Conservation (phyloP, 2,113 vertebrate species). For the Podarcis muralis region DNA sequence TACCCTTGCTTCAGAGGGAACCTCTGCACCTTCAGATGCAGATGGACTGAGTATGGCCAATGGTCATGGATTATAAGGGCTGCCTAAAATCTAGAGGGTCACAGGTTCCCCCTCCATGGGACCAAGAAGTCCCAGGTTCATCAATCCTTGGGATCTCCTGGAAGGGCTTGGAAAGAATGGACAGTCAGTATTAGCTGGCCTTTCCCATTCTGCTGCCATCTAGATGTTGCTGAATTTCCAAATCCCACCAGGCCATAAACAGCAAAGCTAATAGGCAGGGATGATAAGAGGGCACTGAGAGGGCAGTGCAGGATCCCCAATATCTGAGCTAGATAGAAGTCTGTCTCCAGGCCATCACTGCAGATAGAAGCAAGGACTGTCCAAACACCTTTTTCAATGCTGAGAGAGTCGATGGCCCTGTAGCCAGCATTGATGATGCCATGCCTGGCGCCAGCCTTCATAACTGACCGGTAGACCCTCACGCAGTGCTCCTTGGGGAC, state of each 20-base stretch:
- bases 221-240: too few species aligned
- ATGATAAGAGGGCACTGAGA: too few species aligned
- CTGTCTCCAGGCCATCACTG: neutral
- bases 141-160: neutral
- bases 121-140: neutral
- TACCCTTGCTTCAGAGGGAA: too few species aligned
- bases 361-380: neutral
- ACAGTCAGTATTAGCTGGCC: neutral
- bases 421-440: constrained; percentile 90
- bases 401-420: constrained; percentile 96
- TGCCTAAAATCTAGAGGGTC: too few species aligned
- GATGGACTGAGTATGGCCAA: too few species aligned
- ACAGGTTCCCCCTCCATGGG: neutral
- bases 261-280: too few species aligned
- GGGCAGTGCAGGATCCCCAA: too few species aligned
- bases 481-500: constrained; percentile 84
- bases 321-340: too few species aligned
- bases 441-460: constrained; percentile 84
- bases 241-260: too few species aligned
- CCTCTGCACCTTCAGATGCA: too few species aligned
- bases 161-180: too few species aligned
- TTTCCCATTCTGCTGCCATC: neutral
- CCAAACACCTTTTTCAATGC: constrained; percentile 89
- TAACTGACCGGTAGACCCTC: constrained; percentile 87
- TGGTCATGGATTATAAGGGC: too few species aligned